A percentile compares a stretch with the other conserved stretches of the same genome.
Evolutionary conservation across 92 coral and sea anemone genomes (phyloP).

Genomic region (Phymanthus crucifer): DNA sequence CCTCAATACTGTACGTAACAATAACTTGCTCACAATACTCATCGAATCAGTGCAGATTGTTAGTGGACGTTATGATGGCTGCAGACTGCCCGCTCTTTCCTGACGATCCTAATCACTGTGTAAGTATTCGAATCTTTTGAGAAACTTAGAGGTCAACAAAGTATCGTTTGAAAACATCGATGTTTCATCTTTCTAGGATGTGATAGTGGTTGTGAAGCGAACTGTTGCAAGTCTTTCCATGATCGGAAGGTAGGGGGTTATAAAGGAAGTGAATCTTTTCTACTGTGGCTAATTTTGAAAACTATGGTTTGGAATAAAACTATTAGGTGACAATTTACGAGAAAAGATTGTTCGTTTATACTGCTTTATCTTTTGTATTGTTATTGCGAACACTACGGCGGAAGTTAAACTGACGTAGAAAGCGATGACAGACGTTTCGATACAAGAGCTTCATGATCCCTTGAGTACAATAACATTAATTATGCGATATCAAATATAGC

Average conservation of each 20-base stretch:
- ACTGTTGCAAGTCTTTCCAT: not conserved
- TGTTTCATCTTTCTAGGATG: not conserved
- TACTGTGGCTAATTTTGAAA: not conserved
- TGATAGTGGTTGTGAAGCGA: not conserved
- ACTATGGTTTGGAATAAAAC: not conserved
- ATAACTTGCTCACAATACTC: too few species aligned
- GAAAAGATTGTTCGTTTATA: too few species aligned
- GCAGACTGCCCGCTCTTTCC: not conserved
- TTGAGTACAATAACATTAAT: too few species aligned
- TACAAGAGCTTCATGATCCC: too few species aligned
- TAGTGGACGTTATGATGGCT: not conserved
- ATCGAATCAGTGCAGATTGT: not conserved
- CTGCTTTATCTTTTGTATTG: too few species aligned
- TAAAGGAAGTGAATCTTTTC: not conserved
- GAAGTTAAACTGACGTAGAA: too few species aligned
- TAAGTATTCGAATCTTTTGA: not conserved
- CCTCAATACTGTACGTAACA: not conserved
- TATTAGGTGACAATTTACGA: too few species aligned
- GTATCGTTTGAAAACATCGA: not conserved
- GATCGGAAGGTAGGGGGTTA: not conserved
- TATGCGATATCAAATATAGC: not conserved
- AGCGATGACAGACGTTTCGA: too few species aligned
- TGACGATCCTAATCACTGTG: not conserved
- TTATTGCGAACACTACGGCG: too few species aligned
- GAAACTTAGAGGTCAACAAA: not conserved